phyloP scores from a whole-genome alignment of 2,797 vertebrate species.

The Morelia viridis region DNA sequence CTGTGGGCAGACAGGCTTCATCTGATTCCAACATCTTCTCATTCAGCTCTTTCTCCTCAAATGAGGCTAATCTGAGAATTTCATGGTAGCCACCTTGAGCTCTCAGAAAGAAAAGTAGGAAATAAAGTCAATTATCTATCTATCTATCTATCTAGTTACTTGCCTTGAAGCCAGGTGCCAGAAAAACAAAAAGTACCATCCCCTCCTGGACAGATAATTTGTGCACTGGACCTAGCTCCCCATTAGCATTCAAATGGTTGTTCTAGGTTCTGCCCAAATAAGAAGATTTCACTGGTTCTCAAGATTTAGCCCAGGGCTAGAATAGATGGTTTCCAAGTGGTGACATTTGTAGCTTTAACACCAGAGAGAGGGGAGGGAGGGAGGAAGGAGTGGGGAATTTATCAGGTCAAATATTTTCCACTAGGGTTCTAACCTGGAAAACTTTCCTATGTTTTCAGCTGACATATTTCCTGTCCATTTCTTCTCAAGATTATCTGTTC shows the following conservation, averaged over 20 bases:
- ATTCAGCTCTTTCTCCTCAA: too few species aligned
- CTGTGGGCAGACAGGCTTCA: too few species aligned
- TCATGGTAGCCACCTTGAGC: too few species aligned
- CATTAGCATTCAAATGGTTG: neutral
- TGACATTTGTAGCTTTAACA: neutral
- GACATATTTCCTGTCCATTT: neutral
- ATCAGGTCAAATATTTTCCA: neutral
- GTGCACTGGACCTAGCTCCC: neutral
- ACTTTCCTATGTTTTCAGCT: neutral
- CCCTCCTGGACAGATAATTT: neutral
- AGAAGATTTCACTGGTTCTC: too few species aligned
- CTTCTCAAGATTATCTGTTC: neutral
- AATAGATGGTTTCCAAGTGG: neutral
- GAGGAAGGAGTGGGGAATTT: neutral
- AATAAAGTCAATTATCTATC: too few species aligned
- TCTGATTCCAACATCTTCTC: too few species aligned
- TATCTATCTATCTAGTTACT: too few species aligned
- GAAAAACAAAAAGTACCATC: neutral
- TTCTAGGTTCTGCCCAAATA: neutral
- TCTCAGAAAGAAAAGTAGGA: too few species aligned
- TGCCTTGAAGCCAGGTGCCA: neutral
- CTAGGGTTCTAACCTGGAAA: neutral
- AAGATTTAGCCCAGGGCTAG: neutral
- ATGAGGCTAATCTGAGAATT: too few species aligned
- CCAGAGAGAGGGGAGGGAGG: too few species aligned